Evolutionary conservation across 2,797 vertebrate species (phyloP), one percentile per base, ranked within the genome.

Genomic region (Enteromius fasciolatus): DNA sequence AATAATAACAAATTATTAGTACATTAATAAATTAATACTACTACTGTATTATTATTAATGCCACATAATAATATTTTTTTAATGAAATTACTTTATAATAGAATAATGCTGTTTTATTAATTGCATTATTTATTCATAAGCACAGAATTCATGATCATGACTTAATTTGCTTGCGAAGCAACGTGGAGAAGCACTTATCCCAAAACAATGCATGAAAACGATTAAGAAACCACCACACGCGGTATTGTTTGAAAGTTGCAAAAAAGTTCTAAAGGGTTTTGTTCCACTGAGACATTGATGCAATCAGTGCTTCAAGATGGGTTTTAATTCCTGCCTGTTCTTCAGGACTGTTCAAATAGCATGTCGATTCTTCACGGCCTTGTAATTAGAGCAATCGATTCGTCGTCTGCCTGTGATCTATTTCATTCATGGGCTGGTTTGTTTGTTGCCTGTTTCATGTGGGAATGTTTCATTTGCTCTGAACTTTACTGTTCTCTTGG

Each of bases 371-470:
- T 25, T 64, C 78, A 78, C 73, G 20, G 41, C 48, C 68, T 76
- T 69, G 36, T 76, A 87, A 84, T 86, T 68, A 86, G 46, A 39
- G 67, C 41, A 82, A 82, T 87, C 78, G 78, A 36, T 59, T 57
- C 85, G 28, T 46, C 67, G 25, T 59, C 64, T 31, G 81, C 76
- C 54, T 78, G 41, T 48, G 39, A 75, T 83, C 50, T 57, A 64
- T 84, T 82, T 83, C 57, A 31, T 76, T 82, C 33, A 50, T 31
- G 54, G 66, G 25, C 36, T 14, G 18, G 57, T 83, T 82, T 52
- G 52, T 85, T 70, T 83, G 28, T 78, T 75, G 69, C 39, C 36
- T 52, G n/a, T 84, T 88, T 86, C 61, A 81, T 85, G 84, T 79
- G 75, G 70, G 28, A 68, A 66, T 33, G 36, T 78, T 78, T 81